Base-by-base conservation (phyloP, 2,113 vertebrate genomes). In the Scalopus aquaticus region DNA sequence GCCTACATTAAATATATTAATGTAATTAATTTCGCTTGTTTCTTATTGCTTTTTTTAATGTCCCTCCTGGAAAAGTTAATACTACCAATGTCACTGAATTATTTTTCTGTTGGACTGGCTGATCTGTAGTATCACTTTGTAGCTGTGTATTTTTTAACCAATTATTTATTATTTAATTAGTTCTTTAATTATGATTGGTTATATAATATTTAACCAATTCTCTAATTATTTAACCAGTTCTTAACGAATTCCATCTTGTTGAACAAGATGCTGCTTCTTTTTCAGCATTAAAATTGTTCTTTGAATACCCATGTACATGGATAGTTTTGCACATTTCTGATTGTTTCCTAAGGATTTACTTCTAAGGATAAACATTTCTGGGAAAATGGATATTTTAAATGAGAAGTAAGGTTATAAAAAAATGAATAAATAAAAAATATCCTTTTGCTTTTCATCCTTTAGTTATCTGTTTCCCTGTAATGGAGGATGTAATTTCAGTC, bases 351-450 rank as follows among this genome's bases (percentile, higher is more conserved):
- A 78, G 64, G 35, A 88, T 80, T 90, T 91, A 42, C 28, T 70
- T 28, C 26, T 81, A 56, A 72, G 37, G 88, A 62, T 67, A 70
- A 64, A 44, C 88, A 84, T 64, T 93, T 5, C 51, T 80, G 15
- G 51, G 46, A 76, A 30, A 92, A 79, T 49, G 56, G 74, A 88
- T 69, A 56, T 51, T 65, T 95, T 88, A 81, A 39, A 37, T 39
- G 13, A 93, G 39, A 39, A 73, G 62, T 88, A 51, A 77, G 90
- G 10, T 88, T 83, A 69, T 62, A 91, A 83, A 54, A n/a, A 62
- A 91, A 90, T 32, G 44, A 49, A 91, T 28, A 89, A 65, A 65
- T 39, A 37, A 77, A 72, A 95, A 91, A 62, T 42, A 78, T 65
- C 24, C 4, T 73, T 76, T 89, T 58, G 30, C 15, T 81, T 90